Evolutionary conservation across 92 coral and sea anemone genomes (phyloP), one percentile per base, ranked within the genome.

Genomic region (Actinostola sp.): DNA sequence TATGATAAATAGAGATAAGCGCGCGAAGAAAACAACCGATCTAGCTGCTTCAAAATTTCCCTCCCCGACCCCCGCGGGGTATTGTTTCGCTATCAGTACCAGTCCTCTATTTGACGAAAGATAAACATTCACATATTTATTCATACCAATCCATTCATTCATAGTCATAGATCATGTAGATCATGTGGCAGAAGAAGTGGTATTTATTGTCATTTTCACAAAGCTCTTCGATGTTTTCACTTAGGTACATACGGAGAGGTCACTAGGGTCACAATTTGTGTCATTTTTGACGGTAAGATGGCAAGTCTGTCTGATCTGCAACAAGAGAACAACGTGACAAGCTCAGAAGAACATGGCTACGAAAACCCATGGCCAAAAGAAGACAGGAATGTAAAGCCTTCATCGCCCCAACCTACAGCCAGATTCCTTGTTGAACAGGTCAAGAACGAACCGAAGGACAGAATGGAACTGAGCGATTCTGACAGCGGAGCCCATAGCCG

Each of bases 351-450:
- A 30, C 73, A 67, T 67, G 73, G 73, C 41, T 35, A 50, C 60
- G 45, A 48, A 46, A 67, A 67, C 45, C 73, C 73, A 20, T 48
- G 25, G 36, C 31, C 61, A 2, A 16, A 50, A 31, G 62, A 51
- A 14, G 61, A 49, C 16, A 68, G 33, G 49, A 33, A 16, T 31
- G n/a, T 31, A 36, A 64, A 64, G 13, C 29, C 70, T 33, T 21
- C 66, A 25, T 27, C 57, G 30, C 28, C 56, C 28, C 61, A 29
- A 23, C 5, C 66, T 39, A 53, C 78, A 14, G 73, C 60, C 8
- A 60, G 89, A 50, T 84, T 84, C 57, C 34, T 55, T 27, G 89
- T 84, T 16, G 77, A 84, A 55, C 79, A 78, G 65, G 89, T 84
- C 16, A 71, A 71, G 21, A 83, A 52, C 53, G 80, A 72, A 55